These are phyloP conservation scores for Amphipyra tragopoginis DNA, from an alignment of 2,888 invertebrate species.

Conservation along the genomic window DNA sequence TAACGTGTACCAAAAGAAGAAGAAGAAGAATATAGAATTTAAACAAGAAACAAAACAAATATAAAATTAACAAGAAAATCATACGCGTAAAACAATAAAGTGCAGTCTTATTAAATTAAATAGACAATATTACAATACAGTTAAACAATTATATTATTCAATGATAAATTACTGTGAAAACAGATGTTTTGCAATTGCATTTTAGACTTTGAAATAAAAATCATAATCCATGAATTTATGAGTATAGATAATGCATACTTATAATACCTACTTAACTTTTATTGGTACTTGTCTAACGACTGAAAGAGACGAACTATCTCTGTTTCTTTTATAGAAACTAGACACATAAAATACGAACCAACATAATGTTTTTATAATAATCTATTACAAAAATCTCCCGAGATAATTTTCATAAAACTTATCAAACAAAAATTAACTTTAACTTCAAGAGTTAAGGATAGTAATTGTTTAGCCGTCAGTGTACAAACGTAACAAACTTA, in stretches of 20 bases:
- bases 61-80: too few species aligned
- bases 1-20: too few species aligned
- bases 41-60: too few species aligned
- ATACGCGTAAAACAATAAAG: too few species aligned
- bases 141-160: too few species aligned
- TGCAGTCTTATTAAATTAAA: too few species aligned
- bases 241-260: background rate
- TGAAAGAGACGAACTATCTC: constrained; percentile 8
- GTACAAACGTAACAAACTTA: constrained; percentile 51
- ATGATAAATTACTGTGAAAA: too few species aligned
- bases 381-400: constrained; percentile 55
- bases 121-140: too few species aligned
- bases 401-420: constrained; percentile 28
- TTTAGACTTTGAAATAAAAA: too few species aligned
- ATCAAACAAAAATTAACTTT: constrained; percentile 14
- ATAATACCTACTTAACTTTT: background rate
- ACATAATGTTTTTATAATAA: constrained; percentile 59
- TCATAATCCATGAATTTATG: background rate
- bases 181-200: too few species aligned
- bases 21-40: too few species aligned
- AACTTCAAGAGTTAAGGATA: constrained; percentile 12
- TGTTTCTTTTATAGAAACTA: constrained; percentile 42
- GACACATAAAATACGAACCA: constrained; percentile 39
- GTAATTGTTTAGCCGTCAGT: constrained; percentile 10
- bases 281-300: constrained; percentile 4